Percentiles rank a stretch among this genome's conserved stretches.
These are phyloP conservation scores for Tuta absoluta DNA, from an alignment of 2,888 invertebrate genomes.

Conservation along the genomic window DNA sequence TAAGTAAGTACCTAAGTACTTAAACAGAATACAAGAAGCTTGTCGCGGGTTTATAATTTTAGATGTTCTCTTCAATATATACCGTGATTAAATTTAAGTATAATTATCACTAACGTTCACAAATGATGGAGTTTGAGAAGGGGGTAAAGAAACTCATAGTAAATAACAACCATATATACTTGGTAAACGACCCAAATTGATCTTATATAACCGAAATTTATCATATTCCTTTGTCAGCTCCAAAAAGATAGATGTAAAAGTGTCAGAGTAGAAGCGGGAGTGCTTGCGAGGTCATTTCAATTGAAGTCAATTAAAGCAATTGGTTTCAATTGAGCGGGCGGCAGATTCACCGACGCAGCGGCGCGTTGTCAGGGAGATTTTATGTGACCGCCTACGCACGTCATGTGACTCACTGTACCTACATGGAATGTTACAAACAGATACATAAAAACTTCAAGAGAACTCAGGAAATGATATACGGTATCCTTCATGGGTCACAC, in stretches of 20 bases:
- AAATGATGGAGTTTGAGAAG: no score
- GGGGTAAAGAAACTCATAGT: no score
- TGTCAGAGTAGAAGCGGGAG: constrained; percentile 77
- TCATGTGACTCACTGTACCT: constrained; percentile 68
- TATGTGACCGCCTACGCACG: constrained; percentile 76
- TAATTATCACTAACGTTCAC: no score
- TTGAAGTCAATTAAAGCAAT: constrained; percentile 80
- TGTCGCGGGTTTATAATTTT: no score
- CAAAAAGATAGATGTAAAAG: constrained; percentile 81
- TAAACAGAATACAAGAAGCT: no score
- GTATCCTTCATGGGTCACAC: neutral
- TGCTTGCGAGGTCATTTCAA: constrained; percentile 80
- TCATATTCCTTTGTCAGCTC: constrained; percentile 74
- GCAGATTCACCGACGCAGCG: constrained; percentile 75
- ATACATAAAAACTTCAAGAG: constrained; percentile 5
- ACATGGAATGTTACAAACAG: constrained; percentile 11
- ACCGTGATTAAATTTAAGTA: no score
- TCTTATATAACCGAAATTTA: constrained; percentile 63
- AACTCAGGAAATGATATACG: constrained; percentile 1
- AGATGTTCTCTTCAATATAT: no score
- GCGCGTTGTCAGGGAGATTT: constrained; percentile 75
- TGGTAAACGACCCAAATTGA: neutral
- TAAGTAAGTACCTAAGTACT: no score
- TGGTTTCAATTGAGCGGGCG: constrained; percentile 77
- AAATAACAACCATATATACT: neutral